These are phyloP conservation scores for Amyelois transitella DNA, from an alignment of 1,140 invertebrate species.

Conservation along the genomic window DNA sequence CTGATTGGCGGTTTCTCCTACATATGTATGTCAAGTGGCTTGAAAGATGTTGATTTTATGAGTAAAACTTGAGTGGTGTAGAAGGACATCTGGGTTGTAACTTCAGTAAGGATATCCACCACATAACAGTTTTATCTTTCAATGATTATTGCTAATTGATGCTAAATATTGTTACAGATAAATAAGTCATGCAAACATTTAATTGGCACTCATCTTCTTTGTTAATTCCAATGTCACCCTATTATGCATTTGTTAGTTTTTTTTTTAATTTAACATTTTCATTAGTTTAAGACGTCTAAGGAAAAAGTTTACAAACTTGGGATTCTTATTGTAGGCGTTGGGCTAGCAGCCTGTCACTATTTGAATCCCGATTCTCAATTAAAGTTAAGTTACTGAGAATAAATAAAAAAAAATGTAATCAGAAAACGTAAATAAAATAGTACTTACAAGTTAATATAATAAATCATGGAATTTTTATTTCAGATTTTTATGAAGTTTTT, in stretches of 20 bases:
- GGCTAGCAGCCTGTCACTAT: too few relatives aligned
- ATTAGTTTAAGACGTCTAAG: too few relatives aligned
- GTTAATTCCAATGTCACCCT: background rate
- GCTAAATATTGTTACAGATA: background rate
- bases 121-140: constrained; percentile 25
- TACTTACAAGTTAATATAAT: too few relatives aligned
- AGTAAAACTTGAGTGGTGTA: constrained; percentile 1
- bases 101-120: constrained; percentile 35
- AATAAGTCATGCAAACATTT: background rate
- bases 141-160: constrained; percentile 30
- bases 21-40: constrained; percentile 54
- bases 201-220: background rate
- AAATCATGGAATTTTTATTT: too few relatives aligned
- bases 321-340: too few relatives aligned
- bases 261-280: background rate
- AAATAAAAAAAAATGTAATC: too few relatives aligned
- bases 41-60: constrained; percentile 52
- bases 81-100: constrained; percentile 40
- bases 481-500: too few relatives aligned
- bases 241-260: background rate
- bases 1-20: constrained; percentile 13
- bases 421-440: too few relatives aligned
- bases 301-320: too few relatives aligned
- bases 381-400: too few relatives aligned
- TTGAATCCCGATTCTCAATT: too few relatives aligned